Percentiles rank a stretch among this genome's conserved stretches.
phyloP scores from a whole-genome alignment of 2,113 vertebrate species.

The Daphoenositta chrysoptera region DNA sequence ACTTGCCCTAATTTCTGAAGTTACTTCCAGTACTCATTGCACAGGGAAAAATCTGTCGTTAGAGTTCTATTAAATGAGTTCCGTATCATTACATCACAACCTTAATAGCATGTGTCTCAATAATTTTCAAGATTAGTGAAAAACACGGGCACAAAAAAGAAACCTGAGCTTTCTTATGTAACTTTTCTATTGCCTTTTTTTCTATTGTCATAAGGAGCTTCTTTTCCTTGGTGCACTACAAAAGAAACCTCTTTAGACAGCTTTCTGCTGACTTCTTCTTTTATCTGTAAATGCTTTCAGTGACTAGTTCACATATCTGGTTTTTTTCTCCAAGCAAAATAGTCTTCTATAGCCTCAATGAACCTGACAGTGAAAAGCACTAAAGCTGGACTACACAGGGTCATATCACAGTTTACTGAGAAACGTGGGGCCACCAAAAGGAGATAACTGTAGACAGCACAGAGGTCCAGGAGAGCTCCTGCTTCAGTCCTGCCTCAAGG shows the following conservation, averaged over 20 bases:
- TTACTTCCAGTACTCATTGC: background rate
- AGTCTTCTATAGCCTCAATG: constrained; percentile 30
- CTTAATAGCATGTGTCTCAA: background rate
- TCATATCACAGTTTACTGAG: constrained; percentile 27
- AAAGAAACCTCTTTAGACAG: constrained; percentile 55
- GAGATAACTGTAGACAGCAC: constrained; percentile 15
- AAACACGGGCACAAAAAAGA: background rate
- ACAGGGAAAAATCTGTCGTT: background rate
- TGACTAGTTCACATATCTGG: background rate
- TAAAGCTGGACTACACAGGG: background rate
- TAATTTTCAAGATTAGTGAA: background rate
- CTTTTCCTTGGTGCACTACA: background rate
- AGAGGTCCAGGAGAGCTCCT: background rate
- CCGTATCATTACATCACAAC: constrained; percentile 3
- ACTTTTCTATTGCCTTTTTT: constrained; percentile 5
- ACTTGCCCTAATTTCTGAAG: background rate
- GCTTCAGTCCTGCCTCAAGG: constrained; percentile 44
- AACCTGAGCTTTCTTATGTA: constrained; percentile 18
- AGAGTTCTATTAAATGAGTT: background rate
- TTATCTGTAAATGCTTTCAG: constrained; percentile 62
- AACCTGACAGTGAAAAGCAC: constrained; percentile 38
- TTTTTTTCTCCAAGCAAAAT: constrained; percentile 38
- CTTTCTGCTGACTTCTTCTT: constrained; percentile 44
- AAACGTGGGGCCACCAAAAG: background rate
- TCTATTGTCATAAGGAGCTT: background rate